Conservation (phyloP, 2,888 invertebrate genomes). For the Nesidiocoris tenuis region DNA sequence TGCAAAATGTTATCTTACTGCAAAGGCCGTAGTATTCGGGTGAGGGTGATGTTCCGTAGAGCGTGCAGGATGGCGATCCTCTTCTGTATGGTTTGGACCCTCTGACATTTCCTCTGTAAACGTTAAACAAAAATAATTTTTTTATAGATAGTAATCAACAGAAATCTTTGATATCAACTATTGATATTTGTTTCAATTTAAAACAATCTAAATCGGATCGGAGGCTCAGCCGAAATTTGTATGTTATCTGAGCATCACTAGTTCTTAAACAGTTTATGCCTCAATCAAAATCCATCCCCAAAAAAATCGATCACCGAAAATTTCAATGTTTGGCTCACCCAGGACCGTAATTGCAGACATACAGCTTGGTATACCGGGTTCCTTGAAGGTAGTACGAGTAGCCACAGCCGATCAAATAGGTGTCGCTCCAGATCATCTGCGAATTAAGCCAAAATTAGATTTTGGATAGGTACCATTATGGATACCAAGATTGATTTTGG, state of each 20-base stretch:
- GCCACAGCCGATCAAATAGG: constrained; percentile 82
- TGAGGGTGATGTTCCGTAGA: constrained; percentile 69
- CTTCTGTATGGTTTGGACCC: constrained; percentile 74
- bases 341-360: constrained; percentile 83
- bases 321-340: constrained; percentile 58
- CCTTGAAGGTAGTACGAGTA: constrained; percentile 78
- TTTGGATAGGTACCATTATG: too few relatives aligned
- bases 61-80: constrained; percentile 71
- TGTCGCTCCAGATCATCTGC: constrained; percentile 85
- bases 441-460: too few relatives aligned
- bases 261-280: neutral
- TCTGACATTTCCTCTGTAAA: constrained; percentile 69
- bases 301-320: constrained; percentile 30
- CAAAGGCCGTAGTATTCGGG: constrained; percentile 74
- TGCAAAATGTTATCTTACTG: constrained; percentile 60
- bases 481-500: too few relatives aligned
- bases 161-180: too few relatives aligned
- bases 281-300: too few relatives aligned
- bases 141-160: too few relatives aligned
- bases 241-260: too few relatives aligned
- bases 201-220: too few relatives aligned
- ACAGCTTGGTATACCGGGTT: constrained; percentile 70
- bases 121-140: too few relatives aligned
- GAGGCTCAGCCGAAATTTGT: neutral
- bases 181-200: too few relatives aligned